phyloP scores from a whole-genome alignment of 2,797 vertebrate genomes.

The Enteromius radiatus region DNA sequence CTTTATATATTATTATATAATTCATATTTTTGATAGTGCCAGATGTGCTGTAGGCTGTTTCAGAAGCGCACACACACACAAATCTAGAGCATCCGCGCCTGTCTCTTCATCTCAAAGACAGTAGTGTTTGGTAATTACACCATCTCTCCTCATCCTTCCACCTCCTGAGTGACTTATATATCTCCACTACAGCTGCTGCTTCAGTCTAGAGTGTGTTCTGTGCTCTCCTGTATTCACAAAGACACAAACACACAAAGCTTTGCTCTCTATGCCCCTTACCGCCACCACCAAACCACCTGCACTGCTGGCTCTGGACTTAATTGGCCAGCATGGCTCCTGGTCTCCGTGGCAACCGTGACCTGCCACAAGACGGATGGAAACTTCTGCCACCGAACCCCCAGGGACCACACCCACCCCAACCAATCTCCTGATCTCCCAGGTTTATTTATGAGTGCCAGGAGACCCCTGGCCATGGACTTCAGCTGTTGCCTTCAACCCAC shows the following conservation, averaged over 20 bases:
- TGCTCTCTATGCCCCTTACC: conserved; percentile 9
- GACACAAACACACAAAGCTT: conserved; percentile 31
- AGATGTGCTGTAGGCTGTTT: not conserved
- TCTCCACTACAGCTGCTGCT: not conserved
- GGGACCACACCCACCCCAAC: conserved; percentile 59
- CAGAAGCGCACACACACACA: not conserved
- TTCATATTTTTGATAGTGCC: not conserved
- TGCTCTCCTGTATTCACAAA: conserved; percentile 19
- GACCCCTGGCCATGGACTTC: conserved; percentile 70
- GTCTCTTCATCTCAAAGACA: conserved; percentile 15
- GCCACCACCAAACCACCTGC: conserved; percentile 50
- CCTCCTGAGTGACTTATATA: conserved; percentile 7
- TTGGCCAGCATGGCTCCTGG: conserved; percentile 74
- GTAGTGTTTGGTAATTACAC: conserved; percentile 22
- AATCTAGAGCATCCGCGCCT: not conserved
- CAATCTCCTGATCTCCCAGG: conserved; percentile 78
- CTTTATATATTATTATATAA: not conserved
- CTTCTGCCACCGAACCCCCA: conserved; percentile 39
- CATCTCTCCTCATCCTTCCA: conserved; percentile 21
- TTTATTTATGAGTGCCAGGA: conserved; percentile 76
- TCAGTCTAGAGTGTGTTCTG: conserved; percentile 19
- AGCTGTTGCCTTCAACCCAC: conserved; percentile 63
- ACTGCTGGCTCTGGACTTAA: conserved; percentile 66
- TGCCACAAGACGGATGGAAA: conserved; percentile 72
- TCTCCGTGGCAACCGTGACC: conserved; percentile 79